Base-by-base conservation (phyloP, 1,140 invertebrate species). In the Ostrea denselamellosa region DNA sequence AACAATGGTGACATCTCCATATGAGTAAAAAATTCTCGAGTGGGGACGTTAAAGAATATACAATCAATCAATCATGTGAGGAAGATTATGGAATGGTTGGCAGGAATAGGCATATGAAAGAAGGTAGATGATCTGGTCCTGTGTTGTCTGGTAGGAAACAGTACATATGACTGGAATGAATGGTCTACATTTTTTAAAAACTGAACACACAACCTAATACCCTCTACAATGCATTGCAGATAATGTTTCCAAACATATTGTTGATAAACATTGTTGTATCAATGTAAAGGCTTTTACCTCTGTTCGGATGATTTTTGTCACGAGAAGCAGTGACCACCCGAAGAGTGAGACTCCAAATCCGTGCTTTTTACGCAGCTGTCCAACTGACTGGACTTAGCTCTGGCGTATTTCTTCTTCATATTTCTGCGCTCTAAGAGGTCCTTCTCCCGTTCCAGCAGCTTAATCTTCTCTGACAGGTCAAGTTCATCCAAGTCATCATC, bases 361-460 rank as follows among this genome's bases (percentile, higher is more conserved):
- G 54, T 25, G 10, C n/a, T 19, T 56, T 56, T n/a, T 85, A 58
- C 83, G 51, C n/a, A 85, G 83, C 54, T 85, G 83, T 8, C 53
- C 56, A 7, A 91, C 89, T 14, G 87, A 83, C 62, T 68, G n/a
- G 62, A 25, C 77, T 87, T 19, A 91, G 62, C 58, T 88, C 89
- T 51, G n/a, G 85, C 83, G n/a, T 89, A 85, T 34, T 89, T 90
- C 51, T 89, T 85, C 84, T 90, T 85, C 44, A 90, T 71, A 81
- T 88, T 90, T 83, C 87, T 71, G n/a, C 71, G 82, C 14, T 90
- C 87, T 10, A 89, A 51, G 51, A 85, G 86, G 25, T 88, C 87
- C 53, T 91, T 91, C 28, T 91, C 90, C 22, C 81, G 88, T 68
- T 89, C 89, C 0, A 86, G 25, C 56, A 87, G 53, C 14, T 85